phyloP scores from a whole-genome alignment of 1,140 invertebrate species.

The Linepithema humile region DNA sequence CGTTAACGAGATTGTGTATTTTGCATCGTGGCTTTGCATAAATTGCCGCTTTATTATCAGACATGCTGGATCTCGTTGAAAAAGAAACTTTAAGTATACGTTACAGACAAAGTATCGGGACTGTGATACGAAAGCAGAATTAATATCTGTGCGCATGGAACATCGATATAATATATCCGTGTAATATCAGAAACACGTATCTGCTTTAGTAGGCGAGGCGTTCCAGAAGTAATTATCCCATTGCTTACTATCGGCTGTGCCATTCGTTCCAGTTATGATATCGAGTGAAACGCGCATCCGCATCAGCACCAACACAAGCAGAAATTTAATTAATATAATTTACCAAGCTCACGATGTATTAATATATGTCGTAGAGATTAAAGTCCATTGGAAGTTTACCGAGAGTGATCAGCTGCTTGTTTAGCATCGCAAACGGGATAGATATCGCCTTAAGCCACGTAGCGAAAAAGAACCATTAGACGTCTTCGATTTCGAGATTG shows the following conservation, averaged over 20 bases:
- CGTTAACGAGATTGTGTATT: constrained; percentile 14
- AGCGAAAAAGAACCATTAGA: constrained; percentile 25
- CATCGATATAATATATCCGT: constrained; percentile 28
- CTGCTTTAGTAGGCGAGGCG: constrained; percentile 37
- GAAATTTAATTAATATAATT: constrained; percentile 77
- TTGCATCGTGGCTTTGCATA: neutral
- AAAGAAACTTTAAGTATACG: constrained; percentile 25
- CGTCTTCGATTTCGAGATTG: constrained; percentile 25
- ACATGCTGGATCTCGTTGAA: neutral
- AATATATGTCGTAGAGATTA: constrained; percentile 64
- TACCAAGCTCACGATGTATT: constrained; percentile 63
- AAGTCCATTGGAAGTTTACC: constrained; percentile 41
- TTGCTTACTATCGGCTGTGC: constrained; percentile 57
- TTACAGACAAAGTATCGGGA: constrained; percentile 1
- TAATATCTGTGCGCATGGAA: constrained; percentile 9
- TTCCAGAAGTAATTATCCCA: constrained; percentile 64
- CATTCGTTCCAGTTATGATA: constrained; percentile 59
- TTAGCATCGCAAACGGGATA: constrained; percentile 38
- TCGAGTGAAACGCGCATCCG: constrained; percentile 38
- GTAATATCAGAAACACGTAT: constrained; percentile 18
- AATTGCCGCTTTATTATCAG: constrained; percentile 8
- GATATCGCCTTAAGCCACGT: neutral
- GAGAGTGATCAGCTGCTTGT: constrained; percentile 43
- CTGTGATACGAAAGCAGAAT: neutral
- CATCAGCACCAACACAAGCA: constrained; percentile 38